Conservation (phyloP, 2,113 vertebrate genomes). For the Lethenteron camtschaticum region DNA sequence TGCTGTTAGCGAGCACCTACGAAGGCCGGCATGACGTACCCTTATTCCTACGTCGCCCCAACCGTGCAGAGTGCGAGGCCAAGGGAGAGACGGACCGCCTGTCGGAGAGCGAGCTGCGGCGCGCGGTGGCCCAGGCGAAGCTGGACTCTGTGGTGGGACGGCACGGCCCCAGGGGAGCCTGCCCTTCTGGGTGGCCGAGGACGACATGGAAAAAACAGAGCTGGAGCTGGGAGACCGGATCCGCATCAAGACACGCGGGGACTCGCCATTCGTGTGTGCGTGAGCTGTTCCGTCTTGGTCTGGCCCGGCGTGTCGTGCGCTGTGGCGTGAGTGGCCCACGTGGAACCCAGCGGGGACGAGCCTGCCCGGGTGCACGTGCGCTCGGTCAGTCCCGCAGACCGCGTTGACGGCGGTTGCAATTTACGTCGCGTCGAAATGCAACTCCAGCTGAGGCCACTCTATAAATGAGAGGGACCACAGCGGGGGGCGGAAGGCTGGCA, state of each 20-base stretch:
- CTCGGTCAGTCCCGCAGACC: too few species aligned
- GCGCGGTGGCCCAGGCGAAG: slow-evolving; percentile 28
- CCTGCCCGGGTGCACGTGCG: too few species aligned
- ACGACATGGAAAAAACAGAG: slow-evolving; percentile 36
- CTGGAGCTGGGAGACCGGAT: slow-evolving; percentile 33
- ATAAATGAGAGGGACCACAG: too few species aligned
- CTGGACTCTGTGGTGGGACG: slow-evolving; percentile 28
- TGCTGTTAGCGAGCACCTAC: too few species aligned
- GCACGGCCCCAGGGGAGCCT: slow-evolving; percentile 22
- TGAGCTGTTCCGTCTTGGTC: background rate
- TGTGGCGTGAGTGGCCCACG: too few species aligned
- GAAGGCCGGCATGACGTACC: too few species aligned
- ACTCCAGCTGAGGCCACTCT: too few species aligned
- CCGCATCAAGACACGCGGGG: slow-evolving; percentile 44
- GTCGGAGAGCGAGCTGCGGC: slow-evolving; percentile 24
- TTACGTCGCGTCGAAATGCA: too few species aligned
- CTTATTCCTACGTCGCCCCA: background rate
- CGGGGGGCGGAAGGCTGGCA: too few species aligned
- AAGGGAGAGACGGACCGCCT: slow-evolving; percentile 38
- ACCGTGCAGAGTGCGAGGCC: slow-evolving; percentile 31
- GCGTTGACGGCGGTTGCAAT: too few species aligned
- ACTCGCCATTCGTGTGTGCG: slow-evolving; percentile 54
- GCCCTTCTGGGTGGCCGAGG: slow-evolving; percentile 47
- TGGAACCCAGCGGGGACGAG: too few species aligned
- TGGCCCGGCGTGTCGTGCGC: too few species aligned